Conservation (phyloP, 2,113 vertebrate genomes). For the Pteronura brasiliensis region DNA sequence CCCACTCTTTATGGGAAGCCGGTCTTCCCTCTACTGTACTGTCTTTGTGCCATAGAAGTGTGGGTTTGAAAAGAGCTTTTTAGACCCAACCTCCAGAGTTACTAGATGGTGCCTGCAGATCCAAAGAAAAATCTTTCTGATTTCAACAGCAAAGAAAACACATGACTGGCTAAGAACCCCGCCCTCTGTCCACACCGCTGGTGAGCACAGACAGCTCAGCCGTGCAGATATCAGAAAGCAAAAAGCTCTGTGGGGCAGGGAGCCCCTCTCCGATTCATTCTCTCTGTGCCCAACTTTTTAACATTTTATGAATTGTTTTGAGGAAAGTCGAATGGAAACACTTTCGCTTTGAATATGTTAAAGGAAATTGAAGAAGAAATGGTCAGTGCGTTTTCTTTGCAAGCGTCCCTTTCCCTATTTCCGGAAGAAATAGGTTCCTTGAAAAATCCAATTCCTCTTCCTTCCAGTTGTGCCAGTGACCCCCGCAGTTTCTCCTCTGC, state of each 20-base stretch:
- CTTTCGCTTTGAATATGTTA: neutral
- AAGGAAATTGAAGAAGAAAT: neutral
- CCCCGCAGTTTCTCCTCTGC: neutral
- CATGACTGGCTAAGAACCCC: neutral
- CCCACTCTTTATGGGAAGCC: neutral
- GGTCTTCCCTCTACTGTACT: neutral
- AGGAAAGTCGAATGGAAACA: neutral
- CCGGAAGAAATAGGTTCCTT: neutral
- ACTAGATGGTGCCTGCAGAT: neutral
- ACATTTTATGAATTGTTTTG: neutral
- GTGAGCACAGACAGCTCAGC: neutral
- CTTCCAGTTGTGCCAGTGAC: neutral
- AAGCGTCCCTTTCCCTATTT: neutral
- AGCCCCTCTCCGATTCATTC: neutral
- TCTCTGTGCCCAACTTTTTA: neutral
- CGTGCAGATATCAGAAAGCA: neutral
- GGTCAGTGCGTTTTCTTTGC: neutral
- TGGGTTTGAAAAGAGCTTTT: neutral
- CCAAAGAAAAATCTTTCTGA: neutral
- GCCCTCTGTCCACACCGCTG: fast-evolving
- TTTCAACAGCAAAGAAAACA: neutral
- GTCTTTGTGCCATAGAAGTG: neutral
- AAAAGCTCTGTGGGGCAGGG: neutral
- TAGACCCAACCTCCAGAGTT: neutral
- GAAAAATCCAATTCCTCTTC: neutral